Conservation (phyloP, 2,888 invertebrate species). For the Steinernema carpocapsae region DNA sequence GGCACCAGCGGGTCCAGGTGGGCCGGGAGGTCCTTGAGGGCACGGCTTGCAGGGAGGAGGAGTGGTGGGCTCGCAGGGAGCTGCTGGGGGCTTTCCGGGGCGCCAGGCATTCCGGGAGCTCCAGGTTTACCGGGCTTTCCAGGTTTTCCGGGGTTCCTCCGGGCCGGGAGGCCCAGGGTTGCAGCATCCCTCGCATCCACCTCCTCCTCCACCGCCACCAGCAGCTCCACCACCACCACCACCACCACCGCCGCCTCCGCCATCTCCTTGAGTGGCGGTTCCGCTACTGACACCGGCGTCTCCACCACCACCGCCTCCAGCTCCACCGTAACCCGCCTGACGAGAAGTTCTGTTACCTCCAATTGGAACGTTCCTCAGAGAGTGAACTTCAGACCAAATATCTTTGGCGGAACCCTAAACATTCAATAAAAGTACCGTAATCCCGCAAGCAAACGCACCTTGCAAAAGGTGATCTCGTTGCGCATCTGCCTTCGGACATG, state of each 20-base stretch:
- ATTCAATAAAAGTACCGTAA: background rate
- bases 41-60: conserved; percentile 33
- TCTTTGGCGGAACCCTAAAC: conserved; percentile 53
- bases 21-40: conserved; percentile 30
- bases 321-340: conserved; percentile 51
- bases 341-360: conserved; percentile 51
- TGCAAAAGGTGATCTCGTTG: conserved; percentile 52
- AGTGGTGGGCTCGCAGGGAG: conserved; percentile 22
- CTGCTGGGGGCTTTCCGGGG: conserved; percentile 17
- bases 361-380: conserved; percentile 49
- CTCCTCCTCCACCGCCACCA: conserved; percentile 21
- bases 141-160: conserved; percentile 20
- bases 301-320: conserved; percentile 36
- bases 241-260: conserved; percentile 29
- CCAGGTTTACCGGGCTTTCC: conserved; percentile 25
- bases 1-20: conserved; percentile 28
- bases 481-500: conserved; percentile 49
- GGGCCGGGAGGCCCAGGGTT: conserved; percentile 21
- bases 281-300: background rate
- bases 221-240: background rate
- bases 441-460: conserved; percentile 33
- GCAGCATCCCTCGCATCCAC: conserved; percentile 15
- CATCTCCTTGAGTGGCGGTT: background rate
- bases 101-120: conserved; percentile 31
- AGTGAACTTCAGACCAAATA: conserved; percentile 58